Base-by-base conservation (phyloP, 1,140 invertebrate species). In the Mizuhopecten yessoensis region DNA sequence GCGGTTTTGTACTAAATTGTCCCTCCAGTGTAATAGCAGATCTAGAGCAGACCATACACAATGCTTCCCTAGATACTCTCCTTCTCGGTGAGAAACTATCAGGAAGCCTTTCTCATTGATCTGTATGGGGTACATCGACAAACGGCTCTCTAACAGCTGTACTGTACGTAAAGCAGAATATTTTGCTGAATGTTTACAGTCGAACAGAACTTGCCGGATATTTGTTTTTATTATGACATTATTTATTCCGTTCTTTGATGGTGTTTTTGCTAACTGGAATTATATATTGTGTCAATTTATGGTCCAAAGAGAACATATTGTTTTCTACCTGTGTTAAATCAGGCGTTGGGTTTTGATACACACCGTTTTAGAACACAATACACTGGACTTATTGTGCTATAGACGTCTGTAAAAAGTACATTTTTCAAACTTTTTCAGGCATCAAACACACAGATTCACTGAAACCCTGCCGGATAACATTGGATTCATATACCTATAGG, bases 341-440 rank as follows among this genome's bases (percentile, higher is more conserved):
- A n/a, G 57, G 57, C 57, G n/a, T 17, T 75, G 23, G 1, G 20
- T 75, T 29, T 75, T 75, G 57, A 75, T 75, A 75, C n/a, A 75
- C 57, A 29, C n/a, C n/a, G 45, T n/a, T n/a, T n/a, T n/a, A 10
- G 3, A 29, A 75, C 57, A 7, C 5, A 5, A 75, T 29, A 75
- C 57, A 75, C 57, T 75, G 23, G 57, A 3, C 9, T 29, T 75
- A 75, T 75, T 75, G 57, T 75, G 57, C 23, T 9, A 75, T 75
- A 75, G 57, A 75, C 57, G 23, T 5, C n/a, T 75, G 57, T 29
- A n/a, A n/a, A n/a, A n/a, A n/a, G n/a, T n/a, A 13, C 57, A 17
- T 75, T 75, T 29, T 75, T 75, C 57, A 75, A 75, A 75, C 57
- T 75, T 75, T 75, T 75, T 75, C 57, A 75, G 57, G 57, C 57